Base-by-base conservation (phyloP, 2,113 vertebrate genomes). In the Meles meles region DNA sequence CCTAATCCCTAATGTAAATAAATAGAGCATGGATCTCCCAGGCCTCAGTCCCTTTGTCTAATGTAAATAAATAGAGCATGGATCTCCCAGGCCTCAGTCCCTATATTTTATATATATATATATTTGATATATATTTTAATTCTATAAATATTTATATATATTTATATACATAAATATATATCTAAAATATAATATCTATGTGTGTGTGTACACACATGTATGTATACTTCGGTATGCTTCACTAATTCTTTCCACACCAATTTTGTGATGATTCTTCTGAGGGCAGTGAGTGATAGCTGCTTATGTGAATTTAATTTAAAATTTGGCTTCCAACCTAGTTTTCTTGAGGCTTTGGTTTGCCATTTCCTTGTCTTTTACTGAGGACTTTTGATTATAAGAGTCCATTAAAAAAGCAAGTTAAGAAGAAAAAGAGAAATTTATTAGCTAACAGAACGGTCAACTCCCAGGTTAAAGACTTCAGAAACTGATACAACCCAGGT, bases 301-400 rank as follows among this genome's bases (percentile, higher is more conserved):
- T 92, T 86, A 39, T 74, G 25, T 1, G 89, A 67, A 93, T 95
- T 77, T 89, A 52, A 79, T 80, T 47, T 95, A 85, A 93, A 96
- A 71, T 91, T 94, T 97, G 52, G 31, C 34, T 87, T 97, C 92
- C 12, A 82, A 52, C 18, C 34, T 94, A 21, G 0, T 65, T 88
- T 94, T 89, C 82, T 97, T 94, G 72, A 88, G 76, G 34, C 17
- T 61, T 42, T 84, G 9, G 77, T 15, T 91, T 90, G 29, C 47
- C 21, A 69, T 92, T 83, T 89, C 39, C 39, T 96, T 61, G 12
- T 82, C 92, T 81, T 93, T 87, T 95, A 86, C n/a, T 71, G 31
- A 79, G 52, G 34, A 37, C 11, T 1, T 86, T 85, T 69, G 71
- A 10, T 76, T 86, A 9, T 63, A 95, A 27, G 29, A 89, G 96